Evolutionary conservation across 1,140 invertebrate species (phyloP).

Genomic region (Drosophila sucinea): DNA sequence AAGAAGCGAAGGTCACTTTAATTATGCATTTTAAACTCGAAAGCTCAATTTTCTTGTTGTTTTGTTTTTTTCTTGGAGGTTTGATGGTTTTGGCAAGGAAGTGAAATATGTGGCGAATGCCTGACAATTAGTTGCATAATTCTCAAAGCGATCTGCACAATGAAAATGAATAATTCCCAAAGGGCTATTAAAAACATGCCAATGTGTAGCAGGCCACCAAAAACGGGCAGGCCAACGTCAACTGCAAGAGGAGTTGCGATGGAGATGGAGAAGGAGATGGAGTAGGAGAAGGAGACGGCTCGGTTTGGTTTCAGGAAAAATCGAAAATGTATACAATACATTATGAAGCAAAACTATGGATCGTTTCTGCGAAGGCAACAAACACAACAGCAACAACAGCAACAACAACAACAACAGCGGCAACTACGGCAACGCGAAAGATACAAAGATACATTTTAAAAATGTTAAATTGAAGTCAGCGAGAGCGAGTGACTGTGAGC

Average conservation of each 20-base stretch:
- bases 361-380: constrained; percentile 64
- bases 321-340: constrained; percentile 71
- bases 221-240: constrained; percentile 35
- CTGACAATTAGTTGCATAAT: constrained; percentile 80
- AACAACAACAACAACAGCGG: constrained; percentile 15
- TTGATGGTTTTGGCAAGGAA: constrained; percentile 28
- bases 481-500: constrained; percentile 20
- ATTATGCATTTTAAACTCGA: constrained; percentile 77
- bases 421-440: constrained; percentile 34
- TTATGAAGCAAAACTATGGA: constrained; percentile 58
- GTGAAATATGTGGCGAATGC: constrained; percentile 57
- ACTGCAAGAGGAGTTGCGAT: constrained; percentile 57
- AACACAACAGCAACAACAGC: constrained; percentile 4
- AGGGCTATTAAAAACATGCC: constrained; percentile 80
- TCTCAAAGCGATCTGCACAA: constrained; percentile 49
- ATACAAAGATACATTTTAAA: constrained; percentile 81
- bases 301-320: constrained; percentile 59
- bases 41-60: constrained; percentile 2
- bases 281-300: constrained; percentile 12
- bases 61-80: constrained; percentile 28
- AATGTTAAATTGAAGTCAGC: constrained; percentile 77
- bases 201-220: constrained; percentile 65
- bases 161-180: constrained; percentile 79
- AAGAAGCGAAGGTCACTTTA: constrained; percentile 60
- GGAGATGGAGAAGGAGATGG: not conserved